A percentile compares a stretch with the other conserved stretches of the same genome.
Conservation (phyloP, 2,888 invertebrate species). For the Agonopterix arenella region DNA sequence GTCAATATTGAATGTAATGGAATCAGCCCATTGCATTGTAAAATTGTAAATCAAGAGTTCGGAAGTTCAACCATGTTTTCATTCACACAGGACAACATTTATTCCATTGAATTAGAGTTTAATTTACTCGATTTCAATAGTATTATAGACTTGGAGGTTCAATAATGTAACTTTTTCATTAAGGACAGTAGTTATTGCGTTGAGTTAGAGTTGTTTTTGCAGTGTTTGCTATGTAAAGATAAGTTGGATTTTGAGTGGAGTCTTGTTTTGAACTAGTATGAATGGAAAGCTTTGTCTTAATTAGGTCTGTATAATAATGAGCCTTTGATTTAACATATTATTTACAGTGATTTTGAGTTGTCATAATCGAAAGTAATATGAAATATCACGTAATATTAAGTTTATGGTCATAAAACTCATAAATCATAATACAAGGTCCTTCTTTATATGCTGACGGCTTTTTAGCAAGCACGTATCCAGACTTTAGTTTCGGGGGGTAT, state of each 20-base stretch:
- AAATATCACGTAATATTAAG: no score
- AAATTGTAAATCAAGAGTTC: constrained; percentile 17
- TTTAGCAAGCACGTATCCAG: no score
- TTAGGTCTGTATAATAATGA: background rate
- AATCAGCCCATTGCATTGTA: constrained; percentile 15
- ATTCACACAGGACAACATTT: background rate
- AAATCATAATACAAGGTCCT: no score
- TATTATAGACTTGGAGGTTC: background rate
- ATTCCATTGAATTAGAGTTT: background rate
- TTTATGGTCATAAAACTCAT: no score
- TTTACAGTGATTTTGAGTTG: no score
- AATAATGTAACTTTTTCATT: no score
- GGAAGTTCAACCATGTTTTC: constrained; percentile 3
- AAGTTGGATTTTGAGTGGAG: background rate
- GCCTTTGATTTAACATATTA: no score
- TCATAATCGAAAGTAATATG: no score
- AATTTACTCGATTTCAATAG: background rate
- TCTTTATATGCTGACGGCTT: no score
- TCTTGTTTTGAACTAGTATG: background rate
- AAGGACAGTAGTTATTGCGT: no score
- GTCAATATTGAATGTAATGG: constrained; percentile 20
- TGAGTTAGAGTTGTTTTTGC: no score
- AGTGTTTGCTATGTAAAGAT: background rate
- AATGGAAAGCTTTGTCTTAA: background rate
- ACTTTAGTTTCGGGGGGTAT: no score